Conservation (phyloP, 1,140 invertebrate genomes). For the Macrobrachium rosenbergii region DNA sequence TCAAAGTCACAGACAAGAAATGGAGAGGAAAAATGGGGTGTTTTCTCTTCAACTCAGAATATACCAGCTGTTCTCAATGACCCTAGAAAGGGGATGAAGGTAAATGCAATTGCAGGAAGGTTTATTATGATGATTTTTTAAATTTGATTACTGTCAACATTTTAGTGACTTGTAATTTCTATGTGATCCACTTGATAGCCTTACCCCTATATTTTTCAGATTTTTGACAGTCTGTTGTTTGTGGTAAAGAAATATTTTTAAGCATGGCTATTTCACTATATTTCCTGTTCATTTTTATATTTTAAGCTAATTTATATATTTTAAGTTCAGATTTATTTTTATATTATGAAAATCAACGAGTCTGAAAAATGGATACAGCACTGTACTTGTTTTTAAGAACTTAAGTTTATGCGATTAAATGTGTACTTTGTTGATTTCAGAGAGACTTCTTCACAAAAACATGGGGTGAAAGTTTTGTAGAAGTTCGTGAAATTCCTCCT, state of each 20-base stretch:
- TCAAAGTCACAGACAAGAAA: conserved; percentile 22
- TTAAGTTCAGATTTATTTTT: too few relatives aligned
- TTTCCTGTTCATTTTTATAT: too few relatives aligned
- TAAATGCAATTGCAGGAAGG: conserved; percentile 58
- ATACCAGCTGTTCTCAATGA: conserved; percentile 97
- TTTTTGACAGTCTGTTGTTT: background rate
- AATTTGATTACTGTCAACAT: background rate
- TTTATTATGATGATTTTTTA: too few relatives aligned
- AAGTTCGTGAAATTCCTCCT: conserved; percentile 81
- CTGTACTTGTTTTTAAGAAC: background rate
- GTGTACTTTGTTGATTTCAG: conserved; percentile 65
- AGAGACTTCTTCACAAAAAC: conserved; percentile 95
- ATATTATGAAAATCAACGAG: too few relatives aligned
- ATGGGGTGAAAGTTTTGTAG: conserved; percentile 96
- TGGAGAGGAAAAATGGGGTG: conserved; percentile 74
- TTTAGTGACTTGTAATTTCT: background rate
- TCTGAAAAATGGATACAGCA: too few relatives aligned
- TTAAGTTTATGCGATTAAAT: background rate
- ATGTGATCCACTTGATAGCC: background rate
- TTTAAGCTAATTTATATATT: too few relatives aligned
- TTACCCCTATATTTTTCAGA: background rate
- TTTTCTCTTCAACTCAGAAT: conserved; percentile 85
- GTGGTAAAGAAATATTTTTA: too few relatives aligned
- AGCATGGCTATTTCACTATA: too few relatives aligned
- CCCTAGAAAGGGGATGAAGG: conserved; percentile 89